These are phyloP conservation scores for Alces alces DNA, from an alignment of 2,113 vertebrate genomes.

Conservation along the genomic window DNA sequence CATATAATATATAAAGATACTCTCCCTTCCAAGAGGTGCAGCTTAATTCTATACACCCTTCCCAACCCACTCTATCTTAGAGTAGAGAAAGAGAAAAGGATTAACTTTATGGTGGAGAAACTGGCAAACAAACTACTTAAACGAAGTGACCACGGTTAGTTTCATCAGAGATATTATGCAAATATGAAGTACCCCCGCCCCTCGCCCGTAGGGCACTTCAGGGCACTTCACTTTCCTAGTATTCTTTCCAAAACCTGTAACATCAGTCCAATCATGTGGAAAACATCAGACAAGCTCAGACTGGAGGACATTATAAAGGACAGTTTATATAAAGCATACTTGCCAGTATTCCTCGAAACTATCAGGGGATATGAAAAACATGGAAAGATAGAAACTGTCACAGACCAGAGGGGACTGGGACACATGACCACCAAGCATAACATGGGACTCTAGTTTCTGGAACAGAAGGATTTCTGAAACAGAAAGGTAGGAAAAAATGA, in stretches of 20 bases:
- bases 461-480: background rate
- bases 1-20: background rate
- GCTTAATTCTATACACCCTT: background rate
- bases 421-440: background rate
- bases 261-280: background rate
- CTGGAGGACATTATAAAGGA: background rate
- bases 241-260: background rate
- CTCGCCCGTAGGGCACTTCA: rapidly evolving
- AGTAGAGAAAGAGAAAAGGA: background rate
- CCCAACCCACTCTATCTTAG: background rate
- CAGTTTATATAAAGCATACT: background rate
- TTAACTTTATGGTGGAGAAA: background rate
- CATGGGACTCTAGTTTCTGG: background rate
- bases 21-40: background rate
- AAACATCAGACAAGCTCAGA: background rate
- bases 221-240: background rate
- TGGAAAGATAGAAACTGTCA: background rate
- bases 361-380: background rate
- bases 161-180: background rate
- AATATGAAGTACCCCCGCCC: background rate
- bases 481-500: background rate
- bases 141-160: background rate
- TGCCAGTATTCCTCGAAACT: background rate
- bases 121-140: background rate
- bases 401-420: background rate